Conservation (phyloP, 1,140 invertebrate genomes). For the Drosophila sechellia region DNA sequence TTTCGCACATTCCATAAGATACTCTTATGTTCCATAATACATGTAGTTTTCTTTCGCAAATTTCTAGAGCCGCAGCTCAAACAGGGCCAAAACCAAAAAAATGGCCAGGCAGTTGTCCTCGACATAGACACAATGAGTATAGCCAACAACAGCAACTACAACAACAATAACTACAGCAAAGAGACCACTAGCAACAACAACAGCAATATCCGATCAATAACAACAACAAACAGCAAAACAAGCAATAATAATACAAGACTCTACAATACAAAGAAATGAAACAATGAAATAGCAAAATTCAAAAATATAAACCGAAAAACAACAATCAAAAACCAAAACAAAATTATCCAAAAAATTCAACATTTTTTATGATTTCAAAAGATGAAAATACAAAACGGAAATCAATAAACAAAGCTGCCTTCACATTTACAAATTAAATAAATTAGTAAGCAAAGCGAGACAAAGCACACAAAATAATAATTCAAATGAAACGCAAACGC, state of each 20-base stretch:
- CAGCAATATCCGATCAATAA: slow-evolving; percentile 77
- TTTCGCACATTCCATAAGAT: slow-evolving; percentile 57
- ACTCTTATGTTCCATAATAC: slow-evolving; percentile 27
- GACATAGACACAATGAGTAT: slow-evolving; percentile 56
- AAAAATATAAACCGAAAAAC: slow-evolving; percentile 22
- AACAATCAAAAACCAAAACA: slow-evolving; percentile 18
- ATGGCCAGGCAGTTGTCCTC: slow-evolving; percentile 32
- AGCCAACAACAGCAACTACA: slow-evolving; percentile 62
- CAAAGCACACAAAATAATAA: slow-evolving; percentile 83
- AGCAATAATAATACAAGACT: slow-evolving; percentile 61
- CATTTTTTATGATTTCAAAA: slow-evolving; percentile 53
- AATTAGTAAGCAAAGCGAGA: slow-evolving; percentile 73
- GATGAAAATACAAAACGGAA: slow-evolving; percentile 77
- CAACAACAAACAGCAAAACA: slow-evolving; percentile 62
- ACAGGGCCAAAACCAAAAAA: neutral
- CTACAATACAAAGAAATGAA: slow-evolving; percentile 49
- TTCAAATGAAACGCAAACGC: slow-evolving; percentile 57
- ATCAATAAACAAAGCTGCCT: slow-evolving; percentile 85
- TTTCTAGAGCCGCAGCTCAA: neutral
- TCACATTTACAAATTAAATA: slow-evolving; percentile 84
- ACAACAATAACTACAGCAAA: slow-evolving; percentile 40
- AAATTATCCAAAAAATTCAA: slow-evolving; percentile 44
- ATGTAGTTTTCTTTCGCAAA: slow-evolving; percentile 2
- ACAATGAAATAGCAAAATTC: slow-evolving; percentile 69
- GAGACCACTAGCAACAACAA: slow-evolving; percentile 58